phyloP scores from a whole-genome alignment of 1,140 invertebrate genomes.

The Drosophila oshimai region DNA sequence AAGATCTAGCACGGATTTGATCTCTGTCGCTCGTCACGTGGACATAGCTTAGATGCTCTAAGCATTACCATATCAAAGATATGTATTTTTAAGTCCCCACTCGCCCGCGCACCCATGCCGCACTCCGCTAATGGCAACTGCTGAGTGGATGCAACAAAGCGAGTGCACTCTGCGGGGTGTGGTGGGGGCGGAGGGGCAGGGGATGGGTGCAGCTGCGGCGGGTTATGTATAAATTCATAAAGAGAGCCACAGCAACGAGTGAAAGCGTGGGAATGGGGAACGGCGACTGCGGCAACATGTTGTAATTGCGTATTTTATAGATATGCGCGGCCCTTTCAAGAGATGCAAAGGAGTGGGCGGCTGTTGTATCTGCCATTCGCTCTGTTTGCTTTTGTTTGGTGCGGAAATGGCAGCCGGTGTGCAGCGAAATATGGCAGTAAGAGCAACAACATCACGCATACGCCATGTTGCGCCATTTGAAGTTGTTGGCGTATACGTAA shows the following conservation, averaged over 20 bases:
- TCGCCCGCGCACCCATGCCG: background rate
- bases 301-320: conserved; percentile 80
- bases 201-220: conserved; percentile 28
- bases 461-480: conserved; percentile 74
- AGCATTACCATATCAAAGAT: conserved; percentile 37
- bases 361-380: conserved; percentile 49
- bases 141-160: conserved; percentile 79
- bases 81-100: conserved; percentile 1
- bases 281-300: conserved; percentile 70
- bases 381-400: conserved; percentile 67
- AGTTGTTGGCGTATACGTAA: conserved; percentile 76
- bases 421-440: conserved; percentile 59
- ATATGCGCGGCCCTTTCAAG: conserved; percentile 43
- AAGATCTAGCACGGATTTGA: background rate
- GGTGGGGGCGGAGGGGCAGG: background rate
- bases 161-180: conserved; percentile 26
- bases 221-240: conserved; percentile 71
- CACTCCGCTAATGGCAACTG: conserved; percentile 60
- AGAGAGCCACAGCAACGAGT: conserved; percentile 30
- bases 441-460: conserved; percentile 53
- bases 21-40: background rate
- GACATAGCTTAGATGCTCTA: conserved; percentile 4
- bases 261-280: conserved; percentile 27
- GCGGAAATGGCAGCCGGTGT: conserved; percentile 75
- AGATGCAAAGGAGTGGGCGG: background rate